These are phyloP conservation scores for Halcyon leucocephala DNA, from an alignment of 2,797 vertebrate genomes.

Conservation along the genomic window DNA sequence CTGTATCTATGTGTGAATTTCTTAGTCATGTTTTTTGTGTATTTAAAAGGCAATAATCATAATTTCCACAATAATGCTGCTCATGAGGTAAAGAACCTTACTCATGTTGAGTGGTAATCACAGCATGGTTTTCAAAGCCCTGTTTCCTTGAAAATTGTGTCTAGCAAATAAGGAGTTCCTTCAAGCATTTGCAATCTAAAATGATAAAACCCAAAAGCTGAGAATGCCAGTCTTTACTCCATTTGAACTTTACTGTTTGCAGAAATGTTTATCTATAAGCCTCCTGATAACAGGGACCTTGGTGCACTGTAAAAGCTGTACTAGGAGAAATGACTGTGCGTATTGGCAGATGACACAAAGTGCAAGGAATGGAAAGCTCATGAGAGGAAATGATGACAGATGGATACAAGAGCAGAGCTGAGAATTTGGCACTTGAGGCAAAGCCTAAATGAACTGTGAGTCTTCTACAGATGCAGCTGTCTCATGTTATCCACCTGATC, in stretches of 20 bases:
- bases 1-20: accelerated
- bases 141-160: background rate
- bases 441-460: conserved; percentile 47
- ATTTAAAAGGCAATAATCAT: background rate
- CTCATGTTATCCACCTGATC: conserved; percentile 38
- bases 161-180: background rate
- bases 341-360: conserved; percentile 9
- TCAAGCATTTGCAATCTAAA: background rate
- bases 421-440: conserved; percentile 36
- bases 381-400: conserved; percentile 40
- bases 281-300: background rate
- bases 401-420: conserved; percentile 27
- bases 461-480: conserved; percentile 41
- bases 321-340: background rate
- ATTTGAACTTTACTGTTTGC: background rate
- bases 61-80: background rate
- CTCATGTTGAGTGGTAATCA: background rate
- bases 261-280: background rate
- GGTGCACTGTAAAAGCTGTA: background rate
- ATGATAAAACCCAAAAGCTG: background rate
- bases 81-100: background rate
- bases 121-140: background rate
- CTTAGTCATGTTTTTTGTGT: background rate
- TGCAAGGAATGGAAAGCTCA: conserved; percentile 21
- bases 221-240: background rate